Conservation (phyloP, 2,797 vertebrate species). For the Eulemur albifrons region DNA sequence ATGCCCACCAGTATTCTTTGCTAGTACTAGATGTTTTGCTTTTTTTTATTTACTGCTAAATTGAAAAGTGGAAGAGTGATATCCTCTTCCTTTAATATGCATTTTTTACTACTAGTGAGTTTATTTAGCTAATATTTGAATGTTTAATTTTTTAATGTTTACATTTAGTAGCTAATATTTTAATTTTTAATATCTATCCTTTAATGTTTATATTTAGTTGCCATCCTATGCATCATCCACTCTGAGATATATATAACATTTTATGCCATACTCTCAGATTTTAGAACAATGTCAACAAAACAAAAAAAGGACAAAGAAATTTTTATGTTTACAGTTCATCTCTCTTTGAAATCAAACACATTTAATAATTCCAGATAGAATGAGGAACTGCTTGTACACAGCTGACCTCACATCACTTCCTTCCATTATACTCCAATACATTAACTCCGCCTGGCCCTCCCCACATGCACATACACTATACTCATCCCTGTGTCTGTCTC, state of each 20-base stretch:
- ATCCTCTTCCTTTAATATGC: not conserved
- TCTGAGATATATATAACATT: not conserved
- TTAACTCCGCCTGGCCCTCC: too few species aligned
- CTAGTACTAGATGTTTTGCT: not conserved
- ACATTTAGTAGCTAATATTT: conserved; percentile 10
- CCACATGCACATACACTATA: too few species aligned
- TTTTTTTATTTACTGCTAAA: not conserved
- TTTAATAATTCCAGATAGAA: not conserved
- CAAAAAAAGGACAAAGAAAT: not conserved
- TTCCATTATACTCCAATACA: not conserved
- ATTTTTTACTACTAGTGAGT: not conserved
- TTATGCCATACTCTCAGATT: not conserved
- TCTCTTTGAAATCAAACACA: not conserved
- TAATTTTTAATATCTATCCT: not conserved
- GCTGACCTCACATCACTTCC: not conserved
- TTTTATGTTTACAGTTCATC: not conserved
- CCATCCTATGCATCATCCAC: not conserved
- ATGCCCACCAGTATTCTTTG: not conserved
- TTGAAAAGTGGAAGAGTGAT: not conserved
- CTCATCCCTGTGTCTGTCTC: not conserved
- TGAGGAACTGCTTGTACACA: not conserved
- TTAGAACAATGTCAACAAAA: not conserved
- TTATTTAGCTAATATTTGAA: not conserved
- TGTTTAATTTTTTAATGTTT: not conserved
- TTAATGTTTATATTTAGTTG: not conserved